Conservation (phyloP, 2,888 invertebrate species). For the Ametastegia equiseti region DNA sequence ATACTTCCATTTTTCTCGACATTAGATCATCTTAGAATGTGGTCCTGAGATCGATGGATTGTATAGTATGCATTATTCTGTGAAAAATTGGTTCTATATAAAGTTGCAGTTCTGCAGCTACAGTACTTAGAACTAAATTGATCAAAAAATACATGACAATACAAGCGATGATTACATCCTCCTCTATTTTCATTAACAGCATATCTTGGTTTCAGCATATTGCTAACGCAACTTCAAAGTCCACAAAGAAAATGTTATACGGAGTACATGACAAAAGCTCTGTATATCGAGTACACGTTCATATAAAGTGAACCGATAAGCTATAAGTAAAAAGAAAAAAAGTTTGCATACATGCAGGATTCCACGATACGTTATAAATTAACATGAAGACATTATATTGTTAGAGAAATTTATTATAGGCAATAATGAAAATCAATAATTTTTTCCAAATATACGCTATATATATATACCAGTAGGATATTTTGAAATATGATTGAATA, state of each 20-base stretch:
- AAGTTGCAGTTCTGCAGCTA: neutral
- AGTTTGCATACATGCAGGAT: constrained; percentile 18
- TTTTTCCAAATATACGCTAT: constrained; percentile 22
- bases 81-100: neutral
- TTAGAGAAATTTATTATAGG: constrained; percentile 13
- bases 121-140: neutral
- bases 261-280: neutral
- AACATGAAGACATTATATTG: constrained; percentile 31
- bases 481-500: constrained; percentile 4
- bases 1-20: neutral
- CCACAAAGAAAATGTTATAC: neutral
- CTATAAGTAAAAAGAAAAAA: neutral
- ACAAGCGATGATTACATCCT: neutral
- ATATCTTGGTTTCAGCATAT: constrained; percentile 14
- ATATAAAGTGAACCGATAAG: constrained; percentile 27
- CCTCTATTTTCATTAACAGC: neutral
- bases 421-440: constrained; percentile 35
- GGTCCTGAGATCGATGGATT: neutral
- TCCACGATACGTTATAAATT: constrained; percentile 40
- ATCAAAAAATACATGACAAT: neutral
- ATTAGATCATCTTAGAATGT: neutral
- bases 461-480: constrained; percentile 33
- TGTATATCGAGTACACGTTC: constrained; percentile 40
- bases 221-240: constrained; percentile 4
- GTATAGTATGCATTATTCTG: neutral